Evolutionary conservation across 2,113 vertebrate species (phyloP).

Genomic region (Sinocyclocheilus anophthalmus): DNA sequence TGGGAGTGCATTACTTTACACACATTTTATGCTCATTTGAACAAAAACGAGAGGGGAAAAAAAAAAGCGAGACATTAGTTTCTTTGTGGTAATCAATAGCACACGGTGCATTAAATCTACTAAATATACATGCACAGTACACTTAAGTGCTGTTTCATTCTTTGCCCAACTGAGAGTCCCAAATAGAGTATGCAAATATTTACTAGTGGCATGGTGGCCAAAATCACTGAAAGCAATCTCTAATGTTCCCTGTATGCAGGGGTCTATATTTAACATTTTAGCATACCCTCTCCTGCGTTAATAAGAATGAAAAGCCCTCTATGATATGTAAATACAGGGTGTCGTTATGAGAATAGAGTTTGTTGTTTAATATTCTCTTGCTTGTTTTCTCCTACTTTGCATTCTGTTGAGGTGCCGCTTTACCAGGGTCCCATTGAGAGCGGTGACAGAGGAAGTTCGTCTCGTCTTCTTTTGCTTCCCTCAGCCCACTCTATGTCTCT

Average conservation of each 20-base stretch:
- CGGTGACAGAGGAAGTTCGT: conserved; percentile 37
- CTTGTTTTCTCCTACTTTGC: conserved; percentile 48
- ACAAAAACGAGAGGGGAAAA: neutral
- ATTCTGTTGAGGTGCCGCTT: conserved; percentile 53
- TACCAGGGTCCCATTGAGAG: conserved; percentile 45
- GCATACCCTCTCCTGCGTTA: neutral
- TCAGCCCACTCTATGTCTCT: conserved; percentile 9
- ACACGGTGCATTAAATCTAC: neutral
- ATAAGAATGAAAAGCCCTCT: conserved; percentile 15
- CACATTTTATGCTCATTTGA: neutral
- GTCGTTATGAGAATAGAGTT: conserved; percentile 46
- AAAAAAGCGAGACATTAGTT: neutral
- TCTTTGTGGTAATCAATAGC: neutral
- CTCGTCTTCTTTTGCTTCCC: conserved; percentile 22
- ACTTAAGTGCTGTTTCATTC: neutral
- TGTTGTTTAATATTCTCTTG: conserved; percentile 42
- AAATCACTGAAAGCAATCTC: neutral
- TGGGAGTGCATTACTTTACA: neutral
- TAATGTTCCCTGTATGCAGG: conserved; percentile 5
- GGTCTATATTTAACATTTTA: conserved; percentile 12
- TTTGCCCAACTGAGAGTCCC: neutral
- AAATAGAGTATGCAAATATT: neutral
- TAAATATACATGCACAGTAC: neutral
- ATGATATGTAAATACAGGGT: conserved; percentile 50
- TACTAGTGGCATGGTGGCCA: neutral